Conservation (phyloP, 1,140 invertebrate genomes). For the Palaemon carinicauda region DNA sequence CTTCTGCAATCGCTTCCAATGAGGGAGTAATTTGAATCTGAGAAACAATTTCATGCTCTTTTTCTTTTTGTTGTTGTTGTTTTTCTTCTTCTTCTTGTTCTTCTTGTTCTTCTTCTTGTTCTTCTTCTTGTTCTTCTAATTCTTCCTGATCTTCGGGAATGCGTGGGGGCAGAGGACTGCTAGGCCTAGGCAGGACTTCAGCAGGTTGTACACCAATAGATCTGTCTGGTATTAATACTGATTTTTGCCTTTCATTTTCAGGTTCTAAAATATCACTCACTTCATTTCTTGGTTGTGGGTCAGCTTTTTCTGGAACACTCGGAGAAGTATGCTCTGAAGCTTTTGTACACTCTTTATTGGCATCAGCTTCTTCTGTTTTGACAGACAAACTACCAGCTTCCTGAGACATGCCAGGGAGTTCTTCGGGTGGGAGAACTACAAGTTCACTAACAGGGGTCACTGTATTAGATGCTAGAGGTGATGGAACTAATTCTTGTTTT, state of each 20-base stretch:
- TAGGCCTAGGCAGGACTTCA: neutral
- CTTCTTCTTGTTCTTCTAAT: neutral
- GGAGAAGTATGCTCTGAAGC: neutral
- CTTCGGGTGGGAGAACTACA: too few relatives aligned
- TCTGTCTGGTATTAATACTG: neutral
- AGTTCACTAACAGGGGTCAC: too few relatives aligned
- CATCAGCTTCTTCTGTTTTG: neutral
- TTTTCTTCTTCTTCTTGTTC: neutral
- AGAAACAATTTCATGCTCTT: neutral
- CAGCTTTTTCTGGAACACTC: neutral
- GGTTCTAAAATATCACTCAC: neutral
- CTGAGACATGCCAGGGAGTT: neutral
- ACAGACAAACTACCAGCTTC: neutral
- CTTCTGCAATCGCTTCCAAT: conserved; percentile 28
- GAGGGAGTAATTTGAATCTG: neutral
- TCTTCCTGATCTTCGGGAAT: neutral
- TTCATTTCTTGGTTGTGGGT: neutral
- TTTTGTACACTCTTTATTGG: neutral
- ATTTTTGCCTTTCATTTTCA: neutral
- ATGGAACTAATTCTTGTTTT: neutral
- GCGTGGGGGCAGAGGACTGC: neutral
- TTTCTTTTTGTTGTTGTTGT: too few relatives aligned
- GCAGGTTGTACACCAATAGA: too few relatives aligned
- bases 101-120: neutral
- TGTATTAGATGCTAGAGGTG: too few relatives aligned